phyloP scores from a whole-genome alignment of 2,888 invertebrate species.

The Ceratothoa steindachneri region DNA sequence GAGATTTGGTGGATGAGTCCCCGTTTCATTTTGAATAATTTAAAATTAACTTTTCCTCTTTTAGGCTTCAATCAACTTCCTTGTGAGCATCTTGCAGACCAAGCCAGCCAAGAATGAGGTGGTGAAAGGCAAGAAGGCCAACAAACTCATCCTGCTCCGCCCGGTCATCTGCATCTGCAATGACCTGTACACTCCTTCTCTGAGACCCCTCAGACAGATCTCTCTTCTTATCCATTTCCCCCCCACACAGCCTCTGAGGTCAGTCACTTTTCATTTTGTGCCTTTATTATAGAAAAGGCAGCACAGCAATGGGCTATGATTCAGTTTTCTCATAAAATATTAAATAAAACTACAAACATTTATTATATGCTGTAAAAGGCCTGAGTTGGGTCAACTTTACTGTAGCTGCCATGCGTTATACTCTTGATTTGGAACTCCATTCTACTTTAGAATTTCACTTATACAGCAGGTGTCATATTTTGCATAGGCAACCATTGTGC shows the following conservation, averaged over 20 bases:
- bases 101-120: slow-evolving; percentile 50
- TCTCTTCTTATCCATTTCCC: slow-evolving; percentile 61
- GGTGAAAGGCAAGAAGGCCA: slow-evolving; percentile 56
- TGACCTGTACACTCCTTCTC: slow-evolving; percentile 80
- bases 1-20: too few relatives aligned
- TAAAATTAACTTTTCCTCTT: slow-evolving; percentile 16
- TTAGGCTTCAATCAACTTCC: slow-evolving; percentile 74
- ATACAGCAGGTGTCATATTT: too few relatives aligned
- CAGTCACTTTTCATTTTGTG: not conserved
- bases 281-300: too few relatives aligned
- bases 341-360: too few relatives aligned
- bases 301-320: too few relatives aligned
- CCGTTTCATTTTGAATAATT: slow-evolving; percentile 2
- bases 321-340: too few relatives aligned
- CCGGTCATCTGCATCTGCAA: slow-evolving; percentile 98
- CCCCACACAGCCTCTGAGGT: slow-evolving; percentile 55
- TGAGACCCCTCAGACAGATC: slow-evolving; percentile 72
- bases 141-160: slow-evolving; percentile 64
- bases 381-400: too few relatives aligned
- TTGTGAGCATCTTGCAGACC: slow-evolving; percentile 74
- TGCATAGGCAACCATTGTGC: too few relatives aligned
- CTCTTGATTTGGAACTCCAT: too few relatives aligned
- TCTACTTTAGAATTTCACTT: too few relatives aligned
- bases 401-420: too few relatives aligned
- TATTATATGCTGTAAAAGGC: too few relatives aligned